phyloP scores from a whole-genome alignment of 1,140 invertebrate genomes.

The Stenopsyche tienmushanensis region DNA sequence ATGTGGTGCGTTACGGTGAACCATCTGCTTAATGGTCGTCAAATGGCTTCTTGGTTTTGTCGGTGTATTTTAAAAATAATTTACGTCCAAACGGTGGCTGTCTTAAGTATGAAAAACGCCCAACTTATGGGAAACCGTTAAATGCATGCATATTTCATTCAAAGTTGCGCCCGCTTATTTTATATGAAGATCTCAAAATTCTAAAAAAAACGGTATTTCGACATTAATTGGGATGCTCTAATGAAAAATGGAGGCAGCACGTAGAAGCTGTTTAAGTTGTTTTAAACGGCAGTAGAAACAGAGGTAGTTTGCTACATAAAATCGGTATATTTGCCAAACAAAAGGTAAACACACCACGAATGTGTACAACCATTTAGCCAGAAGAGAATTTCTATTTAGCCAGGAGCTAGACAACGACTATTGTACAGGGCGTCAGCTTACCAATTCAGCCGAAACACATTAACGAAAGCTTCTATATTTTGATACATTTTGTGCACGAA shows the following conservation, averaged over 20 bases:
- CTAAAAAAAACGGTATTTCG: neutral
- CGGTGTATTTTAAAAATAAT: constrained; percentile 41
- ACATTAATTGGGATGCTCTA: neutral
- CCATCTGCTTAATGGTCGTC: constrained; percentile 43
- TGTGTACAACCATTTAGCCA: constrained; percentile 10
- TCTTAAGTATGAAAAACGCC: constrained; percentile 25
- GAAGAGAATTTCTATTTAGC: constrained; percentile 13
- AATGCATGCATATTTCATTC: constrained; percentile 8
- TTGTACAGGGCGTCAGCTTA: constrained; percentile 8
- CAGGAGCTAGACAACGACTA: neutral
- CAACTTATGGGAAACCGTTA: constrained; percentile 1
- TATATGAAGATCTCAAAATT: too few relatives aligned
- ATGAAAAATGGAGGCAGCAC: neutral
- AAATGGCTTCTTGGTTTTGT: constrained; percentile 42
- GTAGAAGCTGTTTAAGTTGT: too few relatives aligned
- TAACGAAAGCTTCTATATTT: too few relatives aligned
- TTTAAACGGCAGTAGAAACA: neutral
- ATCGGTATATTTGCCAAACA: constrained; percentile 9
- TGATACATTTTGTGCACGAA: too few relatives aligned
- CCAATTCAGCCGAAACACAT: too few relatives aligned
- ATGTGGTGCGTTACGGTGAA: constrained; percentile 38
- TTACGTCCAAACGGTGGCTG: constrained; percentile 29
- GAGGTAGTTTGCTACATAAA: neutral
- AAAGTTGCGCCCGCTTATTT: too few relatives aligned
- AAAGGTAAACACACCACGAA: constrained; percentile 12